Conservation (phyloP, 2,113 vertebrate species). For the Microcebus ravelobensis region DNA sequence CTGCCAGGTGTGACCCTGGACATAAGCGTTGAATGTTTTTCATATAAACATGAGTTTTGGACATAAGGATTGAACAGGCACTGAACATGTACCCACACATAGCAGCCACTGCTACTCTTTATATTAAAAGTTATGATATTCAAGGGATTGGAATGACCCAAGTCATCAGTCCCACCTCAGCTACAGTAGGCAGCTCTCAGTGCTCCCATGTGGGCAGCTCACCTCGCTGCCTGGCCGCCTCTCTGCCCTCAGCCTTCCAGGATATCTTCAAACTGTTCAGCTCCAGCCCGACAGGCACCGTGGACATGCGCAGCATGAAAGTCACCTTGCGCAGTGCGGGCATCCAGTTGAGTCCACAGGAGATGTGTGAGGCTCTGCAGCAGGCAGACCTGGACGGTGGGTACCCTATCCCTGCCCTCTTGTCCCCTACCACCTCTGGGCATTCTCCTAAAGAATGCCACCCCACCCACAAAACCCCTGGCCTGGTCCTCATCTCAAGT, state of each 20-base stretch:
- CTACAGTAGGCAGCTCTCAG: not conserved
- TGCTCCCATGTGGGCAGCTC: fast-evolving
- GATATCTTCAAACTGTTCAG: slow-evolving; percentile 70
- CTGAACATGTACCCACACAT: not conserved
- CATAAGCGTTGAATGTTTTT: not conserved
- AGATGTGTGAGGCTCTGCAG: slow-evolving; percentile 45
- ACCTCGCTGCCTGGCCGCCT: not conserved
- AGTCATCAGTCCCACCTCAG: not conserved
- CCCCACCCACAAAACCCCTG: not conserved
- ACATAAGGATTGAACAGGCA: not conserved
- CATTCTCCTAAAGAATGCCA: not conserved
- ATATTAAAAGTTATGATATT: not conserved
- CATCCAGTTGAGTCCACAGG: slow-evolving; percentile 42
- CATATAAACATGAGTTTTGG: not conserved
- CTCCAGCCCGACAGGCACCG: not conserved
- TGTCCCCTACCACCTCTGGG: not conserved
- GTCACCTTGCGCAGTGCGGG: not conserved
- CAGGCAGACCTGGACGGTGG: slow-evolving; percentile 61
- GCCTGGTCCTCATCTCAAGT: not conserved
- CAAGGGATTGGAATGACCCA: not conserved
- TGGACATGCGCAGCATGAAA: slow-evolving; percentile 54
- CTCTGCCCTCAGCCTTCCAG: slow-evolving; percentile 55
- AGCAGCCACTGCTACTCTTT: not conserved
- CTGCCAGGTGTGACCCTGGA: not conserved
- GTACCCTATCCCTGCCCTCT: not conserved